Evolutionary conservation across 1,140 invertebrate species (phyloP).

Genomic region (Ladona fulva): DNA sequence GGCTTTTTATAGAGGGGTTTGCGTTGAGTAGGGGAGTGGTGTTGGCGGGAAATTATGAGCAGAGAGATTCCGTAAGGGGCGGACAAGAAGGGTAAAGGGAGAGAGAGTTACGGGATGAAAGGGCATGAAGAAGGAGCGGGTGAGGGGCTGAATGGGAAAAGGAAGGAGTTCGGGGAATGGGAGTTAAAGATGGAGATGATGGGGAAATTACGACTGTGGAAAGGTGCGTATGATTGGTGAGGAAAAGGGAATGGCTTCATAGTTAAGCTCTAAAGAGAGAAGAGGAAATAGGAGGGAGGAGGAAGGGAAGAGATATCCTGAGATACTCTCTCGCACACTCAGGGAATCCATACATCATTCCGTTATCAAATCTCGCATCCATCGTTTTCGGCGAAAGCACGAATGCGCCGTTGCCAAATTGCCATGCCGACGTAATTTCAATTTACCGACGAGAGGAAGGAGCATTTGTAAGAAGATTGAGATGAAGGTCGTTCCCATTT

Average conservation of each 20-base stretch:
- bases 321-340: not conserved
- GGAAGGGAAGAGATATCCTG: slow-evolving; percentile 7
- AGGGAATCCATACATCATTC: slow-evolving; percentile 5
- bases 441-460: not conserved
- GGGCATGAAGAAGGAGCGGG: not conserved
- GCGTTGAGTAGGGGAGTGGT: not conserved
- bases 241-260: slow-evolving; percentile 4
- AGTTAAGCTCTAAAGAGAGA: not conserved
- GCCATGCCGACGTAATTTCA: not conserved
- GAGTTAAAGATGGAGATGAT: not conserved
- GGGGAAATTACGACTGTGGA: slow-evolving; percentile 7
- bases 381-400: slow-evolving; percentile 7
- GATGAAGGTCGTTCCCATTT: no score
- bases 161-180: not conserved
- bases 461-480: not conserved
- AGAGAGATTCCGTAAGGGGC: not conserved
- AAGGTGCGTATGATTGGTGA: slow-evolving; percentile 8
- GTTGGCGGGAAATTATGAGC: not conserved
- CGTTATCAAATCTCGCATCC: not conserved
- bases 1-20: not conserved
- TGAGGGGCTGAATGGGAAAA: not conserved
- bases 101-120: not conserved
- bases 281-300: not conserved
- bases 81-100: not conserved
- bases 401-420: not conserved